phyloP scores from a whole-genome alignment of 2,888 invertebrate species.

The Rotaria socialis region DNA sequence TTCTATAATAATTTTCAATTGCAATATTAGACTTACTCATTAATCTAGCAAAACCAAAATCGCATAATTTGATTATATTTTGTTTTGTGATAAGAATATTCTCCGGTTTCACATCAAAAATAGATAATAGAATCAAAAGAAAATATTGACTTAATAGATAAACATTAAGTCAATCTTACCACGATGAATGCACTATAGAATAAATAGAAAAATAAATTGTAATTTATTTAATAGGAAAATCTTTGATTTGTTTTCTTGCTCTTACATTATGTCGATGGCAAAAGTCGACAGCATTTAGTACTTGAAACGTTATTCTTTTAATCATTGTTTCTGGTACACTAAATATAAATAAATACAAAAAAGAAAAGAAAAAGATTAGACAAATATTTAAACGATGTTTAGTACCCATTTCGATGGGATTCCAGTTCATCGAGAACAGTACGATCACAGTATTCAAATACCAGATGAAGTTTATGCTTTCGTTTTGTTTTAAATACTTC shows the following conservation, averaged over 20 bases:
- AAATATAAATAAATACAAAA: slow-evolving; percentile 46
- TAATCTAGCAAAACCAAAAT: slow-evolving; percentile 20
- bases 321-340: slow-evolving; percentile 76
- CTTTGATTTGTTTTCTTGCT: neutral
- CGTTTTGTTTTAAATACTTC: slow-evolving; percentile 93
- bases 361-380: too few species aligned
- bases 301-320: slow-evolving; percentile 89
- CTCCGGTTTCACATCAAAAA: slow-evolving; percentile 69
- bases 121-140: neutral
- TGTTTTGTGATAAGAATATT: slow-evolving; percentile 69
- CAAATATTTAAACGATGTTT: slow-evolving; percentile 46
- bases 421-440: slow-evolving; percentile 93
- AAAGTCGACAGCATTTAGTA: slow-evolving; percentile 86
- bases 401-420: slow-evolving; percentile 78
- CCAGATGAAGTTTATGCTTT: slow-evolving; percentile 77
- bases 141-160: too few species aligned
- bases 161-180: neutral
- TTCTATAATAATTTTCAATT: neutral
- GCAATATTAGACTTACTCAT: neutral
- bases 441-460: slow-evolving; percentile 96
- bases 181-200: slow-evolving; percentile 74
- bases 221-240: neutral
- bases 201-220: neutral
- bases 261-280: slow-evolving; percentile 82
- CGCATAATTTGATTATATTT: slow-evolving; percentile 30